Base-by-base conservation (phyloP, 2,888 invertebrate genomes). In the Lissonota sp. region DNA sequence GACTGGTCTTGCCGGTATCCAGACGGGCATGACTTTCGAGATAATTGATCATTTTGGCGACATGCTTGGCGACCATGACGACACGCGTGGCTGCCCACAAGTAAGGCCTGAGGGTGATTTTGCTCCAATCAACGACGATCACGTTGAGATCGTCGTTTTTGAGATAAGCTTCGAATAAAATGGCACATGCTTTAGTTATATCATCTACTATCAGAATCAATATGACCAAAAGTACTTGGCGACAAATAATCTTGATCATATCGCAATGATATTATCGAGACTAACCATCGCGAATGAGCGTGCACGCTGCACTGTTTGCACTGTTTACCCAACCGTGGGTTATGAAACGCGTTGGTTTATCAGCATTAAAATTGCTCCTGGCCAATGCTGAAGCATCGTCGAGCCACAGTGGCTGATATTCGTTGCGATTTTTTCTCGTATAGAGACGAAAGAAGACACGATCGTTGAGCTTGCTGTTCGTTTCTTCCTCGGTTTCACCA, bases 61-160 rank as follows among this genome's bases (percentile, higher is more conserved):
- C 85, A 16, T 82, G 83, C 6, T 82, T 58, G 10, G 83, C 88
- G 6, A 91, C 84, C 46, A 82, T 78, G 4, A 74, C 4, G 0
- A 91, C 90, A 2, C 84, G 86, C 1, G 37, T 58, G 12, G 83
- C 84, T 4, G 88, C 86, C 70, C 82, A 85, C 0, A 81, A 0
- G 42, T 91, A 91, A 0, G 82, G 70, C 6, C 57, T 73, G 0
- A 71, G 7, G 0, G 88, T 66, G 16, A 89, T 87, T 12, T 60
- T 76, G 16, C 87, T 84, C 91, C 91, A 91, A 60, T 91, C 91
- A 10, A 91, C 82, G 7, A 89, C 84, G 53, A 91, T 88, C 5
- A 91, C 84, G 69, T 91, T 91, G 80, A 86, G 89, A 60, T 90
- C 87, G 0, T 82, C 87, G 1, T 85, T 60, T 16, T 77, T 14